A percentile compares a stretch with the other conserved stretches of the same genome.
Conservation (phyloP, 2,888 invertebrate species). For the Eupithecia tripunctaria region DNA sequence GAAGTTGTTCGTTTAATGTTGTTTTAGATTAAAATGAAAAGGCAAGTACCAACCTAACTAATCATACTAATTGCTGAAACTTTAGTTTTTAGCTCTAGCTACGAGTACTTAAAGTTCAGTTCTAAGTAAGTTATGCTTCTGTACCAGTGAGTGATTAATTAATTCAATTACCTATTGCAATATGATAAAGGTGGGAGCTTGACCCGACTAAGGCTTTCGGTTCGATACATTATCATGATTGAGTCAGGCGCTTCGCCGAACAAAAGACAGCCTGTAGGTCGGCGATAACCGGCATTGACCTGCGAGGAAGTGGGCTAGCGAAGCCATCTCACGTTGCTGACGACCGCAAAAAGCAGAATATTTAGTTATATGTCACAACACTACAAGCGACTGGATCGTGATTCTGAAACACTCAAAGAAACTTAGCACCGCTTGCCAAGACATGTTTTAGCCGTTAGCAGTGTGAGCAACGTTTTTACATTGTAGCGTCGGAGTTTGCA, state of each 20-base stretch:
- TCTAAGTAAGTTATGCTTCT: not conserved
- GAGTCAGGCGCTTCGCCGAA: constrained; percentile 32
- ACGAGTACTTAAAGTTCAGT: not conserved
- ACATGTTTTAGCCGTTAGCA: constrained; percentile 40
- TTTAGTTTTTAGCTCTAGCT: not conserved
- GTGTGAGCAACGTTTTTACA: constrained; percentile 21
- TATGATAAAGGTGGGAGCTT: constrained; percentile 17
- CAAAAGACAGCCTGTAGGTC: constrained; percentile 31
- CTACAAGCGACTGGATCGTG: constrained; percentile 39
- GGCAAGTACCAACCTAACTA: not conserved
- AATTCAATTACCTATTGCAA: not conserved
- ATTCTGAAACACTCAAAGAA: constrained; percentile 37
- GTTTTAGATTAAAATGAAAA: constrained; percentile 12
- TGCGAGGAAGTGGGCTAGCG: constrained; percentile 36
- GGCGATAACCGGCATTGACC: constrained; percentile 37
- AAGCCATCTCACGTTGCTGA: constrained; percentile 17
- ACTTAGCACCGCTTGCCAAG: constrained; percentile 39
- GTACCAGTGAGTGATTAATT: not conserved
- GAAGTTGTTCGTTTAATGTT: not conserved
- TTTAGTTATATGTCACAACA: constrained; percentile 41
- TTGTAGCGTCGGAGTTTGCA: constrained; percentile 10
- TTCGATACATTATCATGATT: constrained; percentile 44
- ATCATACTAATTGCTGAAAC: constrained; percentile 2
- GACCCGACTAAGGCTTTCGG: constrained; percentile 20
- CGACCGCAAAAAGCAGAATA: constrained; percentile 32